Evolutionary conservation across 2,888 invertebrate genomes (phyloP).

Genomic region (Cheiracanthium punctorium): DNA sequence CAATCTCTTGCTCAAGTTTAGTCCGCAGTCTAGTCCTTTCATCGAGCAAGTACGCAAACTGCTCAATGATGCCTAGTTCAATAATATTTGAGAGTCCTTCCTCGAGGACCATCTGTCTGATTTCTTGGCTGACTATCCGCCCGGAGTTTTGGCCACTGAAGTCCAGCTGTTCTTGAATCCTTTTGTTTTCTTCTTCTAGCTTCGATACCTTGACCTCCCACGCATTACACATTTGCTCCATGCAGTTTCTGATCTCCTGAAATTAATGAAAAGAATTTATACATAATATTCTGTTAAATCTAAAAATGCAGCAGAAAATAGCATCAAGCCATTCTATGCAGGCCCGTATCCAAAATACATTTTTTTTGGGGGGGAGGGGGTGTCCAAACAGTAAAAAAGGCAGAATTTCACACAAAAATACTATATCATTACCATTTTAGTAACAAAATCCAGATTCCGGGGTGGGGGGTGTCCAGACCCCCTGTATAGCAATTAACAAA

Average conservation of each 20-base stretch:
- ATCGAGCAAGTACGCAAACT: constrained; percentile 61
- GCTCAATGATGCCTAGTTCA: constrained; percentile 56
- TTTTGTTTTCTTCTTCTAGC: constrained; percentile 72
- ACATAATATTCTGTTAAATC: too few species aligned
- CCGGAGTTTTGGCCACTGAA: constrained; percentile 47
- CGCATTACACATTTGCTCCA: constrained; percentile 75
- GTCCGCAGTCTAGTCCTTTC: constrained; percentile 54
- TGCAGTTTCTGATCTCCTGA: constrained; percentile 77
- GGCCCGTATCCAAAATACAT: too few species aligned
- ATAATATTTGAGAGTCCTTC: constrained; percentile 60
- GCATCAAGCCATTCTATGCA: too few species aligned
- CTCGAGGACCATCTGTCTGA: constrained; percentile 50
- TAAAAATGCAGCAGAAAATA: too few species aligned
- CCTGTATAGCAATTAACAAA: too few species aligned
- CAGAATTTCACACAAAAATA: too few species aligned
- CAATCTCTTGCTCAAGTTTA: constrained; percentile 62
- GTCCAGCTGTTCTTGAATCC: constrained; percentile 68
- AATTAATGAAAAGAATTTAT: too few species aligned
- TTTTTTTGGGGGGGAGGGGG: too few species aligned
- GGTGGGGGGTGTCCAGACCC: too few species aligned
- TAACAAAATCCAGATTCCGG: too few species aligned
- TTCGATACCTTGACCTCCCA: constrained; percentile 75
- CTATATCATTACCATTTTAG: too few species aligned
- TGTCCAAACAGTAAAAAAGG: too few species aligned
- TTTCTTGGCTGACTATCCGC: constrained; percentile 59